Conservation (phyloP, 2,888 invertebrate genomes). For the Adelognathus sp. region DNA sequence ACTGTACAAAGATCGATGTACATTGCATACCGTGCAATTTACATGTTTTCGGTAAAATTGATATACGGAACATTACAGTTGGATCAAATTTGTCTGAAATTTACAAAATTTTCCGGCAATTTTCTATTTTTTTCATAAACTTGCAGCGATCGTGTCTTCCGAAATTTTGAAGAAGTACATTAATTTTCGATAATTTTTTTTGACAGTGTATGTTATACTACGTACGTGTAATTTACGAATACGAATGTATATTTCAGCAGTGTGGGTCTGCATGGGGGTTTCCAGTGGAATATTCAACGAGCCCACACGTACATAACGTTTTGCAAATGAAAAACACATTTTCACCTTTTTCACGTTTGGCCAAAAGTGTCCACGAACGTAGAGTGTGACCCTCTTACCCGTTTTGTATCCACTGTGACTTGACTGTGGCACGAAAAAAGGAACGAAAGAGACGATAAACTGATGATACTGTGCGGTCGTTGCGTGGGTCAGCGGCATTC, state of each 20-base stretch:
- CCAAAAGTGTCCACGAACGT: constrained; percentile 41
- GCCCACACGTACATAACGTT: constrained; percentile 46
- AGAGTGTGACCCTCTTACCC: constrained; percentile 44
- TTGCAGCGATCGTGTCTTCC: too few species aligned
- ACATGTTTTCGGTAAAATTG: too few species aligned
- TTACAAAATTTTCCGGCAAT: too few species aligned
- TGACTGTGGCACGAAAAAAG: neutral
- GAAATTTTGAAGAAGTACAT: too few species aligned
- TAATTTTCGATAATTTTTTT: too few species aligned
- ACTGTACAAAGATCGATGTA: too few species aligned
- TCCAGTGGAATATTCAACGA: neutral
- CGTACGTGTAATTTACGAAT: too few species aligned
- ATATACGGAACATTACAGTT: too few species aligned
- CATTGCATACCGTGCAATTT: too few species aligned
- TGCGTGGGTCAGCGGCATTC: constrained; percentile 5
- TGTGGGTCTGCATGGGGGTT: neutral
- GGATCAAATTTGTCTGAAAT: too few species aligned
- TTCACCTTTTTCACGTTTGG: constrained; percentile 23
- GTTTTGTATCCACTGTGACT: constrained; percentile 33
- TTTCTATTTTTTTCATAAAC: too few species aligned
- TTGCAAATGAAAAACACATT: constrained; percentile 43
- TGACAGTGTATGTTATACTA: too few species aligned
- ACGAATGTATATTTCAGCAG: neutral
- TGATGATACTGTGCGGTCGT: constrained; percentile 16
- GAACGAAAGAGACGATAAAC: constrained; percentile 6